These are phyloP conservation scores for Gypaetus barbatus DNA, from an alignment of 2,797 vertebrate species.

Conservation along the genomic window DNA sequence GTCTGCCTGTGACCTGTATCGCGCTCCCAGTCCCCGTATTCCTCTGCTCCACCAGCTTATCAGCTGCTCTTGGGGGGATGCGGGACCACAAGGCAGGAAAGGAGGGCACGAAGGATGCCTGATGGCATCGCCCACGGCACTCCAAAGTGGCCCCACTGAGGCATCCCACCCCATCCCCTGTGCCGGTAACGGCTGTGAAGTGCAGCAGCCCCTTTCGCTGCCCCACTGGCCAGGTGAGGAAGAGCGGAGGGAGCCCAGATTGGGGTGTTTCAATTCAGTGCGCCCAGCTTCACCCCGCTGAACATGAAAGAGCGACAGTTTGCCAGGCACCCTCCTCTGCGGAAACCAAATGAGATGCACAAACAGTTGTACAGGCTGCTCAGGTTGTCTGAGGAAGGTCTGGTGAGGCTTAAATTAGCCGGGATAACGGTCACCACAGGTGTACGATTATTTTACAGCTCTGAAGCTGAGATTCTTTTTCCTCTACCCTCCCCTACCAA, in stretches of 20 bases:
- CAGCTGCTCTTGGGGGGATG: background rate
- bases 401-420: background rate
- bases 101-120: accelerated
- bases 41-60: background rate
- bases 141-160: accelerated
- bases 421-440: background rate
- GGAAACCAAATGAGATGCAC: background rate
- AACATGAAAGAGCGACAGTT: background rate
- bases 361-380: background rate
- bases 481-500: background rate
- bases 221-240: background rate
- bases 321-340: accelerated
- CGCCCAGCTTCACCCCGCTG: background rate
- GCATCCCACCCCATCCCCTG: background rate
- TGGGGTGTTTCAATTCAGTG: background rate
- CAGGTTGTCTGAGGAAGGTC: background rate
- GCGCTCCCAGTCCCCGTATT: accelerated
- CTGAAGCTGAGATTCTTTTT: accelerated
- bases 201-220: background rate
- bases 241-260: background rate
- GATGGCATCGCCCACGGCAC: accelerated
- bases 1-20: background rate
- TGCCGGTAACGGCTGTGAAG: accelerated
- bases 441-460: background rate
- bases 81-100: background rate